Base-by-base conservation (phyloP, 2,888 invertebrate species). In the Drosophila picticornis region DNA sequence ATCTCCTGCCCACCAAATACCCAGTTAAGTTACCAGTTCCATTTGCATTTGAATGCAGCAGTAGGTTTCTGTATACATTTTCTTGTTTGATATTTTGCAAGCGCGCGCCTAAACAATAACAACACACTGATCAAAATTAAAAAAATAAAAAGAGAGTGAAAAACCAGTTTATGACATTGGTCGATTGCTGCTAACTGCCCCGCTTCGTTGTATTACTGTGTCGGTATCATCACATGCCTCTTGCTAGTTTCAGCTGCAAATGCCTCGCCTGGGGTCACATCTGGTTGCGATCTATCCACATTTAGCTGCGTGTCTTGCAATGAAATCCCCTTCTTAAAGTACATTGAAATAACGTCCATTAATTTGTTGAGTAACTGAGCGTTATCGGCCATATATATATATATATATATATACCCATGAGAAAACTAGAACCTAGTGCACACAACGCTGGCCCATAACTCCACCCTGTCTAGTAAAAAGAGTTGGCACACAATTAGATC, bases 81-180 rank as follows among this genome's bases (percentile, higher is more conserved):
- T 70, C 56, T 60, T 64, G 71, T 77, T 77, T 77, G 65, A 36
- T 70, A 63, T 60, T 74, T 75, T 63, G 79, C 75, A 72, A 76
- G 67, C 62, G 53, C 43, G 74, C 40, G 1, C 53, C 46, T 62
- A 75, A 77, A 79, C 63, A 71, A 78, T 56, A 75, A 67, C 72
- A 71, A 63, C 38, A 32, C 71, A 22, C 48, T 52, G 64, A 78
- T 76, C 67, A 73, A 79, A 78, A 60, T 25, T 7, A 16, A 52
- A 34, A 34, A 22, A 16, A 36, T 16, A 51, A 53, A 25, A 56
- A 27, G 2, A 27, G 36, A 56, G 70, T 43, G 36, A 63, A 29
- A 64, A 78, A 78, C 76, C 78, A 68, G 78, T 78, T 78, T 78
- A 58, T 80, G 72, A 64, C 71, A 79, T 77, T 78, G 77, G 58